Percentiles rank a stretch among this genome's conserved stretches.
Evolutionary conservation across 2,888 invertebrate species (phyloP).

Genomic region (Zootermopsis nevadensis): DNA sequence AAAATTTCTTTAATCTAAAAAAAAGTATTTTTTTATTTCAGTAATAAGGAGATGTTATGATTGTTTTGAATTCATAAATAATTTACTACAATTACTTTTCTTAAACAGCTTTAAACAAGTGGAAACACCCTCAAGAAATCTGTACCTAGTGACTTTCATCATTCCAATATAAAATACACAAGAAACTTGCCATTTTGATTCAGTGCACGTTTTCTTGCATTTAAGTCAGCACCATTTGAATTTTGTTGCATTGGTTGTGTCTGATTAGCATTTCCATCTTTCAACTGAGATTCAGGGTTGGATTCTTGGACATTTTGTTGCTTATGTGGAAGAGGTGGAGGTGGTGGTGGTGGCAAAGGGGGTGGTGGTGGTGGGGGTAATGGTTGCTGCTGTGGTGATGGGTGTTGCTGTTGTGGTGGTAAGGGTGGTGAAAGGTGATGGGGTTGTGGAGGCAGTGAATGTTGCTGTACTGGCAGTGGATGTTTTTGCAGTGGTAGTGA

Average conservation of each 20-base stretch:
- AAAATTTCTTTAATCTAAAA: too few relatives aligned
- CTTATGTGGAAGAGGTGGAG: background rate
- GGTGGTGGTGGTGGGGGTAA: background rate
- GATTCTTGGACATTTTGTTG: background rate
- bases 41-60: too few relatives aligned
- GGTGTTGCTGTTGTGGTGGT: background rate
- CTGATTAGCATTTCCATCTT: background rate
- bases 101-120: too few relatives aligned
- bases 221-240: slow-evolving; percentile 24
- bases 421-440: background rate
- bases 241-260: background rate
- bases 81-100: too few relatives aligned
- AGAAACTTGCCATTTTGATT: background rate
- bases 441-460: background rate
- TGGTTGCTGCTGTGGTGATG: background rate
- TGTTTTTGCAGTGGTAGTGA: background rate
- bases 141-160: background rate
- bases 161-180: background rate
- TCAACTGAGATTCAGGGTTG: background rate
- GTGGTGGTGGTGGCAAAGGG: background rate
- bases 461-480: background rate
- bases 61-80: too few relatives aligned
- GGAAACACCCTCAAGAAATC: too few relatives aligned
- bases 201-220: background rate
- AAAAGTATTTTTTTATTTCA: too few relatives aligned